Evolutionary conservation across 1,140 invertebrate species (phyloP), one percentile per base, ranked within the genome.

Genomic region (Vanessa tameamea): DNA sequence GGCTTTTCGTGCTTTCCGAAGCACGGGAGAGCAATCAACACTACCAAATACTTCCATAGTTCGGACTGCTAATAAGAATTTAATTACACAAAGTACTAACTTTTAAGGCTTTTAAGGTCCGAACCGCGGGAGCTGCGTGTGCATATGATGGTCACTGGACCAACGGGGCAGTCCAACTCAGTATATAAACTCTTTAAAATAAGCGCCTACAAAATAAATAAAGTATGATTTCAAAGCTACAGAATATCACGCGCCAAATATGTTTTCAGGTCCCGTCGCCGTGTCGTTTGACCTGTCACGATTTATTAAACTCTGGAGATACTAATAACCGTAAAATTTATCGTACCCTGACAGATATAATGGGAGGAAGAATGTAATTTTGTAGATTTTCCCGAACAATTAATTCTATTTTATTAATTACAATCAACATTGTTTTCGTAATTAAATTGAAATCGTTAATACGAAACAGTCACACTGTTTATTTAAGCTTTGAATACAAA

Each of bases 281-380:
- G n/a, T 53, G n/a, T 53, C n/a, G 8, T 15, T 53, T n/a, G 51
- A 53, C n/a, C 51, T 53, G n/a, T 53, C n/a, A 53, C n/a, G 51
- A 53, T 53, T 53, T 53, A 53, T 53, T 53, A 53, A 53, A 20
- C 51, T 16, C 51, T 16, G 1, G 51, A 53, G 51, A 16, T 53
- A 53, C 15, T 5, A 53, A 53, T 53, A 53, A 53, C 51, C 15
- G 15, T 16, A 2, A 16, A 53, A 53, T 53, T 53, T 53, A 53
- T 53, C n/a, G 51, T 20, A 8, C 51, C 16, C n/a, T 16, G n/a
- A 53, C 51, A n/a, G 20, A n/a, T 15, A n/a, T n/a, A n/a, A n/a
- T 15, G 51, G 8, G 7, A 15, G n/a, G 51, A 53, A 53, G 51
- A 53, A 53, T 53, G n/a, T 53, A 53, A 53, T 53, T 53, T 53